Percentiles rank a stretch among this genome's conserved stretches.
These are phyloP conservation scores for Marmota monax DNA, from an alignment of 2,113 vertebrate genomes.

Conservation along the genomic window DNA sequence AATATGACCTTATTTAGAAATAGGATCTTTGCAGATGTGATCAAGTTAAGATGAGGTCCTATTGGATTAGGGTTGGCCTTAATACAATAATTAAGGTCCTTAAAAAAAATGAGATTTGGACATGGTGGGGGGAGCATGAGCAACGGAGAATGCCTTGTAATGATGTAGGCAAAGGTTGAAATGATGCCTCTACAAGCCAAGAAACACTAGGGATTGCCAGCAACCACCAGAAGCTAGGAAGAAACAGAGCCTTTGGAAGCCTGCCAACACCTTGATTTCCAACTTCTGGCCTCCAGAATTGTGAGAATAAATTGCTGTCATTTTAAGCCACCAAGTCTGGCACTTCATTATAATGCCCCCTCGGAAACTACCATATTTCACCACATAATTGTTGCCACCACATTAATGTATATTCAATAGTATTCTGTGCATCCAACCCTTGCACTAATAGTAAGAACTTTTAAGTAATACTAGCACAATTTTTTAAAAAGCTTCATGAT, in stretches of 20 bases:
- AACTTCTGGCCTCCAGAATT: not conserved
- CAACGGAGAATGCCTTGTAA: not conserved
- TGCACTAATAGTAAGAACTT: no score
- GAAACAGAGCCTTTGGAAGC: not conserved
- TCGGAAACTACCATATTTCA: not conserved
- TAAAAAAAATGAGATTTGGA: not conserved
- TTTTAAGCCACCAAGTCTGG: constrained; percentile 29
- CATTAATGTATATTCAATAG: no score
- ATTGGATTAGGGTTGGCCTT: not conserved
- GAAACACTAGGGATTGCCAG: not conserved
- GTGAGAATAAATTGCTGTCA: not conserved
- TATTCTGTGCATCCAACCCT: no score
- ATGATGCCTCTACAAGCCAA: not conserved
- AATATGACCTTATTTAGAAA: constrained; percentile 46
- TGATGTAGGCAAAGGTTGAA: not conserved
- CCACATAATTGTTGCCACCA: no score
- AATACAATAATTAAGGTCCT: not conserved
- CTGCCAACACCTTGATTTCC: not conserved
- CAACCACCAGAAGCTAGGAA: not conserved
- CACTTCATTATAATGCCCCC: constrained; percentile 18
- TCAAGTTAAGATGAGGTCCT: constrained; percentile 38
- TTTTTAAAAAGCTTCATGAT: no score
- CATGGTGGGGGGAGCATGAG: not conserved
- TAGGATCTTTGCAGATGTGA: not conserved
- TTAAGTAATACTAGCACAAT: no score